phyloP scores from a whole-genome alignment of 1,140 invertebrate species.

The Meteorus sp. region DNA sequence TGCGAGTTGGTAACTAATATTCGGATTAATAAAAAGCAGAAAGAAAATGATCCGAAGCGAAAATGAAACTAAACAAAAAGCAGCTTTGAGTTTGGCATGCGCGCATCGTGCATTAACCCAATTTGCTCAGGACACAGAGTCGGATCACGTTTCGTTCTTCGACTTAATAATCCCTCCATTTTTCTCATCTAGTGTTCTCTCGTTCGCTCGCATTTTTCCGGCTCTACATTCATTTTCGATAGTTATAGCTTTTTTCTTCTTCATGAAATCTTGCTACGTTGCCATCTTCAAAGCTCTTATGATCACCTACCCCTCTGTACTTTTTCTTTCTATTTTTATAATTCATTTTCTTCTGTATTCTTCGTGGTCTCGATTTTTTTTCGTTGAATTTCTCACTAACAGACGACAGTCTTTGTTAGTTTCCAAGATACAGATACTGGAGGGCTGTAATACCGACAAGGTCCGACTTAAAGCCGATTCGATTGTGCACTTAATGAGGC shows the following conservation, averaged over 20 bases:
- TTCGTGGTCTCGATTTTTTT: no score
- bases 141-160: conserved; percentile 25
- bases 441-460: background rate
- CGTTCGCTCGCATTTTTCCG: no score
- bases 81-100: conserved; percentile 12
- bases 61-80: background rate
- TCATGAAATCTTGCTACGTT: background rate
- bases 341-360: no score
- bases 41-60: background rate
- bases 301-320: background rate
- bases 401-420: background rate
- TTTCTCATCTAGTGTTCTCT: no score
- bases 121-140: conserved; percentile 28
- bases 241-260: background rate
- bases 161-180: conserved; percentile 27
- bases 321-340: background rate
- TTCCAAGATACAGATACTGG: background rate
- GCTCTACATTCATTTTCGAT: conserved; percentile 7
- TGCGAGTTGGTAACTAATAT: no score
- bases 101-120: conserved; percentile 32
- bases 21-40: background rate
- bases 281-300: background rate
- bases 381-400: conserved; percentile 3
- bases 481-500: background rate
- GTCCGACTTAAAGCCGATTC: background rate